Evolutionary conservation across 2,113 vertebrate genomes (phyloP).

Genomic region (Tachysurus vachellii): DNA sequence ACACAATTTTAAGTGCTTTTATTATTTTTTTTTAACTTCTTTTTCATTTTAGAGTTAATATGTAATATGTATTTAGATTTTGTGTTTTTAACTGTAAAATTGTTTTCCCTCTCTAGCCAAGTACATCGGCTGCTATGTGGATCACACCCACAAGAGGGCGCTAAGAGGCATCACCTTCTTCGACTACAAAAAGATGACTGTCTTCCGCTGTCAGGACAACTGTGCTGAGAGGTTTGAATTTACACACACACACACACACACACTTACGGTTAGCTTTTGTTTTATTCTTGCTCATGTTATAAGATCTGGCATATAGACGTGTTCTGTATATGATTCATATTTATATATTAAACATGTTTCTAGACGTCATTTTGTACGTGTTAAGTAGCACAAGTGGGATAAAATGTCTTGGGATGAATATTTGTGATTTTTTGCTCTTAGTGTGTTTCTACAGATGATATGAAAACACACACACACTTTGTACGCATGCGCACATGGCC

Average conservation of each 20-base stretch:
- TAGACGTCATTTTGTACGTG: too few relatives aligned
- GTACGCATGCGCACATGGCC: neutral
- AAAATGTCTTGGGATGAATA: too few relatives aligned
- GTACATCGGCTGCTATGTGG: slow-evolving; percentile 91
- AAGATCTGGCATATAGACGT: too few relatives aligned
- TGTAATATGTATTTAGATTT: too few relatives aligned
- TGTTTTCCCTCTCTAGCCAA: slow-evolving; percentile 74
- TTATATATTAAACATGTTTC: too few relatives aligned
- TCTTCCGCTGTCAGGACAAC: slow-evolving; percentile 99
- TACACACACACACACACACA: neutral
- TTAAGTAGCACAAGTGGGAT: too few relatives aligned
- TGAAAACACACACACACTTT: neutral
- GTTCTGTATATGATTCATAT: too few relatives aligned
- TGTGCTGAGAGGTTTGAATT: slow-evolving; percentile 89
- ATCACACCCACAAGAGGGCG: slow-evolving; percentile 84
- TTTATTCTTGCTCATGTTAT: neutral
- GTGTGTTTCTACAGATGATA: neutral
- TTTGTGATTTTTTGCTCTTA: too few relatives aligned
- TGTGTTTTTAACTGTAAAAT: neutral
- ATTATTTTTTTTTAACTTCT: too few relatives aligned
- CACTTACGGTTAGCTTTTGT: neutral
- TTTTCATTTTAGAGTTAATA: too few relatives aligned
- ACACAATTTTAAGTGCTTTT: too few relatives aligned
- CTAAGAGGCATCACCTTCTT: slow-evolving; percentile 94
- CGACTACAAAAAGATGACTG: slow-evolving; percentile 99